Percentiles rank a stretch among this genome's conserved stretches.
Evolutionary conservation across 2,888 invertebrate species (phyloP).

Genomic region (Cephus runcator): DNA sequence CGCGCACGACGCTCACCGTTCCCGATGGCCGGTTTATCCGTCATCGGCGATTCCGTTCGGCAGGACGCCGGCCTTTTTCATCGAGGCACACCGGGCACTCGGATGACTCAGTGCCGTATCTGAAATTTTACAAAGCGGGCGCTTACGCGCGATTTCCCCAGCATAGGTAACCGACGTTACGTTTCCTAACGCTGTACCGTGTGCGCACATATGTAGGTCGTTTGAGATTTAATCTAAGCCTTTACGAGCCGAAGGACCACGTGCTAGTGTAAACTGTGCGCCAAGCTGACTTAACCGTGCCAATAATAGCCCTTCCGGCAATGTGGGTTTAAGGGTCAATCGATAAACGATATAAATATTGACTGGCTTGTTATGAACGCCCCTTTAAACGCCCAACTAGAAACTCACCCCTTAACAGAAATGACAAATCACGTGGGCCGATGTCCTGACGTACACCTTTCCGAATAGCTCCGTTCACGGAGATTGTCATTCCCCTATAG

Average conservation of each 20-base stretch:
- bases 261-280: constrained; percentile 6
- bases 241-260: constrained; percentile 10
- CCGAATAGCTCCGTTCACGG: not conserved
- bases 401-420: constrained; percentile 12
- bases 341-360: constrained; percentile 34
- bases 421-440: constrained; percentile 23
- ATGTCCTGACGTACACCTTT: constrained; percentile 2
- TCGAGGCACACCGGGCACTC: not conserved
- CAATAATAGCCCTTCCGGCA: constrained; percentile 11
- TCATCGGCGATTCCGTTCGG: constrained; percentile 1
- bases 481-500: not conserved
- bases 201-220: constrained; percentile 21
- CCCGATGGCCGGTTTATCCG: not conserved
- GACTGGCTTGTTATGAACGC: constrained; percentile 25
- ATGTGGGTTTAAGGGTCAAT: constrained; percentile 31
- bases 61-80: not conserved
- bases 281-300: constrained; percentile 1
- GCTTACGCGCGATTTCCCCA: not conserved
- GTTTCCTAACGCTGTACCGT: not conserved
- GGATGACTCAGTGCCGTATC: not conserved
- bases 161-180: not conserved
- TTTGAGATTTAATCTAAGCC: constrained; percentile 23
- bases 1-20: not conserved
- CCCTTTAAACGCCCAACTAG: constrained; percentile 8
- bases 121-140: not conserved